Percentiles rank a stretch among this genome's conserved stretches.
phyloP scores from a whole-genome alignment of 2,888 invertebrate genomes.

The Macrophya alboannulata region DNA sequence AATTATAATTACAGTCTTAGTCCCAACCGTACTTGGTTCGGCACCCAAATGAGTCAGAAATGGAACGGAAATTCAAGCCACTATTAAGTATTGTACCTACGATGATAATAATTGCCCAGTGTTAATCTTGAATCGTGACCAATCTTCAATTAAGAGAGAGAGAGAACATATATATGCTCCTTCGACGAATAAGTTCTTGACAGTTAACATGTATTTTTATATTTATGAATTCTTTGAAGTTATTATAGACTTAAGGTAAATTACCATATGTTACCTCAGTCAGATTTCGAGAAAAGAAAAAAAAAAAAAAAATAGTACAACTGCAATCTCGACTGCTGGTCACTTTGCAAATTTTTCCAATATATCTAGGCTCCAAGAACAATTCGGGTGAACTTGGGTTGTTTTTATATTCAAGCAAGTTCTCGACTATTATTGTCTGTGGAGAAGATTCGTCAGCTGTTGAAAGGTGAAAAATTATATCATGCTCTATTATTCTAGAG shows the following conservation, averaged over 20 bases:
- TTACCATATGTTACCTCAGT: not conserved
- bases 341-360: no score
- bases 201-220: not conserved
- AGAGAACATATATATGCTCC: not conserved
- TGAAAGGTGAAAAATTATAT: no score
- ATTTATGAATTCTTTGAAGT: not conserved
- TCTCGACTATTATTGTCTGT: no score
- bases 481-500: no score
- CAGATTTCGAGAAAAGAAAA: not conserved
- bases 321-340: no score
- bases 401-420: no score
- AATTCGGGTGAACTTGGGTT: no score
- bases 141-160: not conserved
- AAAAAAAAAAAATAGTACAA: not conserved
- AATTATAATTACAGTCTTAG: not conserved
- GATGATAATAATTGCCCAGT: not conserved
- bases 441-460: no score
- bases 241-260: not conserved
- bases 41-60: not conserved
- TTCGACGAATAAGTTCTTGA: not conserved
- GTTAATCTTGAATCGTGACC: not conserved
- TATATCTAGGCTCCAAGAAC: no score
- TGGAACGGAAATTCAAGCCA: not conserved
- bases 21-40: conserved; percentile 5
- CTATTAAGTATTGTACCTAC: not conserved